Percentiles rank a stretch among this genome's conserved stretches.
Conservation (phyloP, 2,888 invertebrate genomes). For the Agriopis marginaria region DNA sequence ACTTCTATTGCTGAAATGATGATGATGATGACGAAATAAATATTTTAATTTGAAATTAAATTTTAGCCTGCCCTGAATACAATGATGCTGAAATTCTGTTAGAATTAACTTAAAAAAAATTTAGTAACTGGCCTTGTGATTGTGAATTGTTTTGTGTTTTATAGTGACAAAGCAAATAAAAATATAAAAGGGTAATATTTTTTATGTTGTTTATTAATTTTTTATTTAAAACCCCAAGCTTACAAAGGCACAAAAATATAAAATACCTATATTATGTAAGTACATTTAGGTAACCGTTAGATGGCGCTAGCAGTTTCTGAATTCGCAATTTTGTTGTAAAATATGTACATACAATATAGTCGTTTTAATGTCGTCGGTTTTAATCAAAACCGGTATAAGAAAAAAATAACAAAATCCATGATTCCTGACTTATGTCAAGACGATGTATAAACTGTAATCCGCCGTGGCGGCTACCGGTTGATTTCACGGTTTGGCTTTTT, state of each 20-base stretch:
- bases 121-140: too few relatives aligned
- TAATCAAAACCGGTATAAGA: neutral
- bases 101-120: too few relatives aligned
- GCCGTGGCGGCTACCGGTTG: slow-evolving; percentile 9
- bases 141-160: too few relatives aligned
- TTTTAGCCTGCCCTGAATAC: too few relatives aligned
- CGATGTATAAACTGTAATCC: slow-evolving; percentile 5
- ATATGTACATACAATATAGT: neutral
- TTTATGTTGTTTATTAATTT: neutral
- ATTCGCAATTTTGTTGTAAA: neutral
- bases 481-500: slow-evolving; percentile 2
- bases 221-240: neutral
- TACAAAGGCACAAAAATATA: neutral
- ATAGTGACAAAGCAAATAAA: too few relatives aligned
- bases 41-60: too few relatives aligned
- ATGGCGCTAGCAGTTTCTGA: slow-evolving; percentile 59
- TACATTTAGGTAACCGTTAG: slow-evolving; percentile 44
- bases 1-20: too few relatives aligned
- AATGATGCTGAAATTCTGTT: too few relatives aligned
- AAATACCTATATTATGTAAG: neutral
- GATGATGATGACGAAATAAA: too few relatives aligned
- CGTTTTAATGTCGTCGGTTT: neutral
- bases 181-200: too few relatives aligned
- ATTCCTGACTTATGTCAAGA: neutral
- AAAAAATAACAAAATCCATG: neutral